Evolutionary conservation across 2,888 invertebrate species (phyloP).

Genomic region (Cinara cedri): DNA sequence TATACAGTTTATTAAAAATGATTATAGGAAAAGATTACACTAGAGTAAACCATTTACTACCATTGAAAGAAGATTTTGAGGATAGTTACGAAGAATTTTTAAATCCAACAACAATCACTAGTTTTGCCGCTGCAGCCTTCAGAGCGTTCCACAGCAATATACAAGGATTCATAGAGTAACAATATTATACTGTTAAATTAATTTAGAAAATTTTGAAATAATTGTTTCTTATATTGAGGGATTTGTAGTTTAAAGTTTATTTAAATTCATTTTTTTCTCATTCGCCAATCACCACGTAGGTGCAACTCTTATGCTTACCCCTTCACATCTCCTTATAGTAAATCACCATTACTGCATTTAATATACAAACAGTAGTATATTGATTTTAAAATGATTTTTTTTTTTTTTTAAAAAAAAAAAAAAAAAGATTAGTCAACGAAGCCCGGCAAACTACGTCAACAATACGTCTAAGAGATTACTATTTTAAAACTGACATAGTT

Average conservation of each 20-base stretch:
- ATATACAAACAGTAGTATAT: too few relatives aligned
- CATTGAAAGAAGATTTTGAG: slow-evolving; percentile 64
- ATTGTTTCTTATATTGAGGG: too few relatives aligned
- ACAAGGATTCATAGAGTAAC: slow-evolving; percentile 21
- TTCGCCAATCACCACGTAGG: too few relatives aligned
- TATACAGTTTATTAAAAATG: too few relatives aligned
- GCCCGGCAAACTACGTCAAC: background rate
- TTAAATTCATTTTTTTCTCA: too few relatives aligned
- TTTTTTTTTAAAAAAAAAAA: background rate
- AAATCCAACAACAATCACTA: slow-evolving; percentile 71
- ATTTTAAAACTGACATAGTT: background rate
- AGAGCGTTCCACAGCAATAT: slow-evolving; percentile 71
- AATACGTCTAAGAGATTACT: background rate
- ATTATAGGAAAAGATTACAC: slow-evolving; percentile 33
- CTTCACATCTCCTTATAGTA: too few relatives aligned
- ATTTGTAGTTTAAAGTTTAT: too few relatives aligned
- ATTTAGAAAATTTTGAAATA: background rate
- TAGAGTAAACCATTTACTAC: slow-evolving; percentile 32
- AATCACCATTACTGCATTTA: too few relatives aligned
- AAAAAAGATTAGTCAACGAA: slow-evolving; percentile 14
- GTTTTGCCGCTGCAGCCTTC: slow-evolving; percentile 74
- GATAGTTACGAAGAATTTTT: slow-evolving; percentile 72
- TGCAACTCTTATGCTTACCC: too few relatives aligned
- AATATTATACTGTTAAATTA: background rate
- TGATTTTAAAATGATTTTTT: too few relatives aligned